Conservation (phyloP, 1,140 invertebrate species). For the Drusus annulatus region DNA sequence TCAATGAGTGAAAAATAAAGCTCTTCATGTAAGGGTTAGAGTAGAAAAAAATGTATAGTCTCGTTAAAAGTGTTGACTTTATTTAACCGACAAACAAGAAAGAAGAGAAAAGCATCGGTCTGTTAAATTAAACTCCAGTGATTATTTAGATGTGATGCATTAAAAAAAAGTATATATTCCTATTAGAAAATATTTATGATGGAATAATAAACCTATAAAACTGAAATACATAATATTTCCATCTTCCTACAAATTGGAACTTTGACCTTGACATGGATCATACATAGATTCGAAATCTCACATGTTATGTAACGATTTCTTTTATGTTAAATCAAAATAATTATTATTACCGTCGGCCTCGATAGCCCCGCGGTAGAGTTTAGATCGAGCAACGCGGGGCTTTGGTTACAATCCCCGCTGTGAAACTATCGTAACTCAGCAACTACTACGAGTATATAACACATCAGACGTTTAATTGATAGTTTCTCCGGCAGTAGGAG, state of each 20-base stretch:
- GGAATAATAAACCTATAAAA: no score
- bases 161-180: no score
- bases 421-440: constrained; percentile 9
- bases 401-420: neutral
- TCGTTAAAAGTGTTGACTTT: no score
- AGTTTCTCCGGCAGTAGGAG: neutral
- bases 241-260: neutral
- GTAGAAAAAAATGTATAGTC: no score
- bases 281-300: constrained; percentile 27
- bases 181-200: no score
- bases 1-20: no score
- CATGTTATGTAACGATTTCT: constrained; percentile 36
- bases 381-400: neutral
- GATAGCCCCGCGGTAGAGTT: neutral
- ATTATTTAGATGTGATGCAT: no score
- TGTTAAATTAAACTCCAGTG: no score
- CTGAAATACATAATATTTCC: neutral
- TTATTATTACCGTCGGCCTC: constrained; percentile 26
- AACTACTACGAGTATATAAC: no score
- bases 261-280: constrained; percentile 20
- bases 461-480: neutral
- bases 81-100: no score
- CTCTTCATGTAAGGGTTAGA: no score
- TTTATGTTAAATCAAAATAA: constrained; percentile 31
- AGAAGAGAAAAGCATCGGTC: no score